Percentiles rank a stretch among this genome's conserved stretches.
Evolutionary conservation across 2,113 vertebrate genomes (phyloP).

Genomic region (Fulica atra): DNA sequence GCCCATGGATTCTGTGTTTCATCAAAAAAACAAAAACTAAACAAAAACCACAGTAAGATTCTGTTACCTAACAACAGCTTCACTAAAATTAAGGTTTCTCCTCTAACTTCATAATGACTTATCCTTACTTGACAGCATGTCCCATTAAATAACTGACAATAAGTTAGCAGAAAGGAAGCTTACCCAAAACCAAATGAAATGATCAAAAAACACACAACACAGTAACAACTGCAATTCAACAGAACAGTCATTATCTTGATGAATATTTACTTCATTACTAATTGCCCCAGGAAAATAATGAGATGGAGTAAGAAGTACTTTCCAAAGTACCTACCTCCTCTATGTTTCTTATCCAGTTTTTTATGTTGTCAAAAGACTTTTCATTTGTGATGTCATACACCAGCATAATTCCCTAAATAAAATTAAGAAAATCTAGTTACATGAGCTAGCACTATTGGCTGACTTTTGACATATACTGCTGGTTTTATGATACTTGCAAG

Average conservation of each 20-base stretch:
- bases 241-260: not conserved
- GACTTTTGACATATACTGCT: not conserved
- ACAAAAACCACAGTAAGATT: not conserved
- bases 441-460: not conserved
- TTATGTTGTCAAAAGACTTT: conserved; percentile 98
- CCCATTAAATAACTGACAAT: not conserved
- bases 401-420: conserved; percentile 92
- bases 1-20: not conserved
- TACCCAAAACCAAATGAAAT: not conserved
- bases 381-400: conserved; percentile 98
- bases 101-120: not conserved
- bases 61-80: not conserved
- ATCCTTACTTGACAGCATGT: not conserved
- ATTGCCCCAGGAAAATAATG: not conserved
- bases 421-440: conserved; percentile 16
- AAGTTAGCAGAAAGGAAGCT: not conserved
- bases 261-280: not conserved
- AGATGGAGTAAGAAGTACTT: not conserved
- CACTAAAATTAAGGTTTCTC: not conserved
- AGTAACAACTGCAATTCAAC: not conserved
- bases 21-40: not conserved
- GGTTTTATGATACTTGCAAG: not conserved
- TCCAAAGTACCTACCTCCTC: conserved; percentile 86
- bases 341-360: conserved; percentile 99
- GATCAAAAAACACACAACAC: not conserved